Conservation (phyloP, 1,140 invertebrate genomes). For the Orius laevigatus region DNA sequence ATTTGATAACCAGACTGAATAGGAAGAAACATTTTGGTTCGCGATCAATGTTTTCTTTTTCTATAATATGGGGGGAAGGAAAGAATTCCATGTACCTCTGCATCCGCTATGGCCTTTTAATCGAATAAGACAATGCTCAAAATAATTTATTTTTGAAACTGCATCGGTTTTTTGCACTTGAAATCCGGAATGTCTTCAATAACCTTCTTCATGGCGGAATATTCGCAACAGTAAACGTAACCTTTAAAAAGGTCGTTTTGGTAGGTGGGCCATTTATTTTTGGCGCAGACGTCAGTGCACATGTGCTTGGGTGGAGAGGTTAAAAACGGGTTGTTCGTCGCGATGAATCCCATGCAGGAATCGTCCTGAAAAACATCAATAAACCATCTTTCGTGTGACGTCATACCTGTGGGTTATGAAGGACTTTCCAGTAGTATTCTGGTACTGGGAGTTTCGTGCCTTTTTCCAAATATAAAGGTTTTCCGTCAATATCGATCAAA, state of each 20-base stretch:
- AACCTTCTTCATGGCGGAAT: slow-evolving; percentile 8
- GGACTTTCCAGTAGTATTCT: slow-evolving; percentile 19
- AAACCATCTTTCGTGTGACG: not conserved
- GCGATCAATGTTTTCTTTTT: too few species aligned
- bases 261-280: slow-evolving; percentile 13
- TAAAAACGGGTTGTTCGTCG: slow-evolving; percentile 20
- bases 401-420: slow-evolving; percentile 12
- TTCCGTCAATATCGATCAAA: slow-evolving; percentile 11
- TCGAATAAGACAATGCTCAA: too few species aligned
- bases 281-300: slow-evolving; percentile 15
- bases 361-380: not conserved
- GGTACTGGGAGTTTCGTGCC: slow-evolving; percentile 17
- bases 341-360: slow-evolving; percentile 17
- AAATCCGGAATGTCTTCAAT: slow-evolving; percentile 4
- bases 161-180: slow-evolving; percentile 4
- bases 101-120: too few species aligned
- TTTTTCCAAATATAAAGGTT: slow-evolving; percentile 13
- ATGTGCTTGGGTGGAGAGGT: slow-evolving; percentile 9
- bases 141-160: not conserved
- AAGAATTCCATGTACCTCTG: too few species aligned
- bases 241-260: slow-evolving; percentile 10
- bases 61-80: too few species aligned
- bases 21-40: too few species aligned
- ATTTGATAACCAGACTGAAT: too few species aligned
- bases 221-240: slow-evolving; percentile 17